Evolutionary conservation across 2,888 invertebrate species (phyloP).

Genomic region (Hymenopus coronatus): DNA sequence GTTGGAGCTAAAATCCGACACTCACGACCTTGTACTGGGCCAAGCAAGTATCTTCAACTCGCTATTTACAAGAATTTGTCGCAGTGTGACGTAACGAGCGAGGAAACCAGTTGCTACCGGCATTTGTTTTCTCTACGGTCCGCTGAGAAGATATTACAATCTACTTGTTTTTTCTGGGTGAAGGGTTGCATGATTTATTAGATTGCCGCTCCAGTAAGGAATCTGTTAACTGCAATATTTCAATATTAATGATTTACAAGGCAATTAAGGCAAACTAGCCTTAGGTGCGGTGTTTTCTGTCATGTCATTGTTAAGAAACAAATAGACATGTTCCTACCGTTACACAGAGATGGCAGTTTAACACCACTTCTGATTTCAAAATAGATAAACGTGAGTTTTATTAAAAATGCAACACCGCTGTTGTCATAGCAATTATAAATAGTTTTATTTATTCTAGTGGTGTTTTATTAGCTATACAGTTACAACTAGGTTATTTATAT

Average conservation of each 20-base stretch:
- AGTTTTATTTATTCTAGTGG: no score
- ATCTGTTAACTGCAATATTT: not conserved
- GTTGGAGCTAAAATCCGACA: not conserved
- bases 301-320: not conserved
- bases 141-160: not conserved
- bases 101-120: not conserved
- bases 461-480: no score
- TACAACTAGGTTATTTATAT: no score
- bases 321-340: no score
- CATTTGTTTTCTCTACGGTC: not conserved
- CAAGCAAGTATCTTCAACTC: not conserved
- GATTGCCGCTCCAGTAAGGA: not conserved
- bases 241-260: not conserved
- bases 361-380: no score
- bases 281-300: not conserved
- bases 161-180: not conserved
- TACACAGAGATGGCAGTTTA: no score
- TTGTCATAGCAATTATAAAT: no score
- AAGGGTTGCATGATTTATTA: not conserved
- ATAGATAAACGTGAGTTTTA: no score
- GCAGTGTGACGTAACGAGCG: not conserved
- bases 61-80: not conserved
- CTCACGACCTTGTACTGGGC: not conserved
- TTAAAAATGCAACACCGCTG: no score
- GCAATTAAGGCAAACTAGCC: not conserved